Percentiles rank a stretch among this genome's conserved stretches.
These are phyloP conservation scores for Eulemur coronatus DNA, from an alignment of 2,797 vertebrate species.

Conservation along the genomic window DNA sequence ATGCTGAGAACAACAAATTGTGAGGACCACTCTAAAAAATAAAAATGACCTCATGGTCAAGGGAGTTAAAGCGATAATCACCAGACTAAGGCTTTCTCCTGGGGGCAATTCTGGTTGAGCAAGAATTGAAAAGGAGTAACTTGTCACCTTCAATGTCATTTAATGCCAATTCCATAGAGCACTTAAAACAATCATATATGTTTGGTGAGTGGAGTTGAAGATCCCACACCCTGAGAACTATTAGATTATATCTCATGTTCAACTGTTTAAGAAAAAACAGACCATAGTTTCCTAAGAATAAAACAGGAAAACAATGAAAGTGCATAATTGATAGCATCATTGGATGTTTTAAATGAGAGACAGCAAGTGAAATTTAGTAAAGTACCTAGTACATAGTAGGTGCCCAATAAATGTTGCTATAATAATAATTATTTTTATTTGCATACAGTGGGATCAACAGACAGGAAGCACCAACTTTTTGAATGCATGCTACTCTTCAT, in stretches of 20 bases:
- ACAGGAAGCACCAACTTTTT: not conserved
- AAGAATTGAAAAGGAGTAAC: not conserved
- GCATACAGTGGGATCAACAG: not conserved
- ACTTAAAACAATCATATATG: not conserved
- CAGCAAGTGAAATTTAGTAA: not conserved
- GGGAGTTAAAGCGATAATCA: not conserved
- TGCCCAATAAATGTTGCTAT: not conserved
- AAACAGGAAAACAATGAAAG: not conserved
- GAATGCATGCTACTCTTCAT: not conserved
- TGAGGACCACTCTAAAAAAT: not conserved
- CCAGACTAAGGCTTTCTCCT: not conserved
- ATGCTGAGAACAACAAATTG: not conserved
- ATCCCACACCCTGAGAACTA: not conserved
- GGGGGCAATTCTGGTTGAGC: not conserved
- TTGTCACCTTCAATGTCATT: not conserved
- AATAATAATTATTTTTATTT: not conserved
- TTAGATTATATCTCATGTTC: not conserved
- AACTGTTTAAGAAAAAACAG: not conserved
- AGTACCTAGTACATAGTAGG: not conserved
- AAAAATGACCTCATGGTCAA: not conserved
- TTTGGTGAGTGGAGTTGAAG: not conserved
- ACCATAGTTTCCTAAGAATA: not conserved
- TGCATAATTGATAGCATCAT: not conserved
- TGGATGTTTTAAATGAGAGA: not conserved
- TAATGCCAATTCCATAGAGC: not conserved